Conservation (phyloP, 2,797 vertebrate genomes). For the Sebastes matsubarae region DNA sequence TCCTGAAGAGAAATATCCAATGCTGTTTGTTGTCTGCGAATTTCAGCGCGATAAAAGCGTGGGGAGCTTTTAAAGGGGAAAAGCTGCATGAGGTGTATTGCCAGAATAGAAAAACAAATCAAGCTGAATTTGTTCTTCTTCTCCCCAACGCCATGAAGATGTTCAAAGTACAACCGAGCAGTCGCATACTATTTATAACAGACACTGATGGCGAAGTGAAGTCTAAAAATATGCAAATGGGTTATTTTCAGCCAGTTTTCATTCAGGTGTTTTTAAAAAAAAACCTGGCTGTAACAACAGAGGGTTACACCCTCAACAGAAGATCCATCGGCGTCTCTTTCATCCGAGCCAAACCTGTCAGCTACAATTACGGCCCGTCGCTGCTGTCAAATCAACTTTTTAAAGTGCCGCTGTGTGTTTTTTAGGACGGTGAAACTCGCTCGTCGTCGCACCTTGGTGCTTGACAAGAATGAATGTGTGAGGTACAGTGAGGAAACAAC, state of each 20-base stretch:
- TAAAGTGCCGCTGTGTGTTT: slow-evolving; percentile 17
- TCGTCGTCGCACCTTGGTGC: slow-evolving; percentile 26
- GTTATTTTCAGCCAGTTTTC: slow-evolving; percentile 70
- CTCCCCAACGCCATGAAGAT: slow-evolving; percentile 32
- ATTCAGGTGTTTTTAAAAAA: slow-evolving; percentile 60
- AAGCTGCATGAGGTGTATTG: slow-evolving; percentile 39
- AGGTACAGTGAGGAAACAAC: slow-evolving; percentile 7
- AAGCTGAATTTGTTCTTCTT: slow-evolving; percentile 38
- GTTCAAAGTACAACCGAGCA: slow-evolving; percentile 57
- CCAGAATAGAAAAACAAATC: slow-evolving; percentile 12
- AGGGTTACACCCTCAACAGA: slow-evolving; percentile 47
- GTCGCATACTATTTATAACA: slow-evolving; percentile 73
- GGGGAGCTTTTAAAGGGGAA: slow-evolving; percentile 56
- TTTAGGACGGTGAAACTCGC: slow-evolving; percentile 33
- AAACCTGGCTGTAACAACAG: slow-evolving; percentile 37
- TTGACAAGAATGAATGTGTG: slow-evolving; percentile 24
- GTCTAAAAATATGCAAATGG: slow-evolving; percentile 74
- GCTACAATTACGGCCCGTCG: slow-evolving; percentile 22
- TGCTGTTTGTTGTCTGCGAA: slow-evolving; percentile 65
- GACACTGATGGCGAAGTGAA: slow-evolving; percentile 34
- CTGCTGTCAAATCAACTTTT: slow-evolving; percentile 46
- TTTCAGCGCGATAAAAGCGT: slow-evolving; percentile 61
- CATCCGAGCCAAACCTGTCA: slow-evolving; percentile 52
- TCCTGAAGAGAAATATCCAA: slow-evolving; percentile 57
- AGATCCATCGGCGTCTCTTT: slow-evolving; percentile 35